Evolutionary conservation across 1,140 invertebrate genomes (phyloP).

Genomic region (Caerostris extrusa): DNA sequence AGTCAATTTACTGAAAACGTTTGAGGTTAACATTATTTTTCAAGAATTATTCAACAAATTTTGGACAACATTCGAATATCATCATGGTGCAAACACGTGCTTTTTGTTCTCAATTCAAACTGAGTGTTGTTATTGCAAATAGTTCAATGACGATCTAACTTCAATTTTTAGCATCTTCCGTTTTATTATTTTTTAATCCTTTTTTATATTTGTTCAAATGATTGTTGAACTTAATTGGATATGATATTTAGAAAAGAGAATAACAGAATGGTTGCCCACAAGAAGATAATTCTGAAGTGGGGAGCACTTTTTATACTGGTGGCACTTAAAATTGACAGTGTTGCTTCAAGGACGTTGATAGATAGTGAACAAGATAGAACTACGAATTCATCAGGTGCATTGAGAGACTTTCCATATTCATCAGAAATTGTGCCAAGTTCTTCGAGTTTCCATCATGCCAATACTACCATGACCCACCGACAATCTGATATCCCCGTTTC

Average conservation of each 20-base stretch:
- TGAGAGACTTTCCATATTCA: neutral
- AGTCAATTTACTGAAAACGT: no score
- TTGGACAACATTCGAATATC: no score
- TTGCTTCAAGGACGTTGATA: conserved; percentile 21
- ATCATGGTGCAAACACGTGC: no score
- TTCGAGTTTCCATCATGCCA: neutral
- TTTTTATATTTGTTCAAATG: neutral
- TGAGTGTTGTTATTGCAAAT: no score
- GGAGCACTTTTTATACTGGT: conserved; percentile 65
- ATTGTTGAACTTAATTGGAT: neutral
- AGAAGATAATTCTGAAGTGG: conserved; percentile 16
- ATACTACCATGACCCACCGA: neutral
- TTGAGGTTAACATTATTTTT: no score
- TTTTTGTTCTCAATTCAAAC: no score
- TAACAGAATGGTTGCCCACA: conserved; percentile 33
- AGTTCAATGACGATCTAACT: neutral
- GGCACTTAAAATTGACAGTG: conserved; percentile 39
- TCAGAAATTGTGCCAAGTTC: neutral
- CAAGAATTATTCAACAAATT: no score
- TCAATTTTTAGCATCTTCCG: neutral
- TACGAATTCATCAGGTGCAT: neutral
- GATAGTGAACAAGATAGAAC: neutral
- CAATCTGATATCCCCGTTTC: neutral
- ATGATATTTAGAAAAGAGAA: neutral
- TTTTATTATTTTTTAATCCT: neutral